Base-by-base conservation (phyloP, 2,888 invertebrate species). In the Mechanitis mazaeus region DNA sequence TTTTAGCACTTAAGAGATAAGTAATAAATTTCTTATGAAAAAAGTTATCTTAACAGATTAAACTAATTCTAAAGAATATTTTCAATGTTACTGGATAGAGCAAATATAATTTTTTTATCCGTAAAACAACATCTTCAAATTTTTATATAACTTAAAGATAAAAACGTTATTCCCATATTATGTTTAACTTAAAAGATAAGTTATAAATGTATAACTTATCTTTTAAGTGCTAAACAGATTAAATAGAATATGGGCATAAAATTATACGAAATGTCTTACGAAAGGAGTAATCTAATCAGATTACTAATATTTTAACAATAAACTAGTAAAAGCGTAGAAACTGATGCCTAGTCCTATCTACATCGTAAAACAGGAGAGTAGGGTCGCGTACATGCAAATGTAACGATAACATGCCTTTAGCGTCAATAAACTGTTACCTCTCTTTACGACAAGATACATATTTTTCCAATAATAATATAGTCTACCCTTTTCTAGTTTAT, bases 391-490 rank as follows among this genome's bases (percentile, higher is more conserved):
- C 81, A 88, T 88, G 87, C 85, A 86, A 88, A 88, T 88, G 80
- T 83, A 78, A 86, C 83, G 87, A 87, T 87, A 88, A 87, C 85
- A 81, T 75, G 81, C 78, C 80, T 86, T 87, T 82, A 87, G 86
- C 82, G 86, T 84, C 87, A 85, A 87, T 89, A 87, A 87, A 89
- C 83, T 84, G 83, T 83, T 86, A 84, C 85, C 81, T 83, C 85
- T 83, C 80, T 87, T 87, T 87, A 87, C 78, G 86, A 83, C 80
- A 85, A 76, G 86, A 87, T 88, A 88, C 87, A 85, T 87, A 85
- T 84, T 86, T 85, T 86, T 83, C 80, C 75, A 69, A 75, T 78
- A 78, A 80, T 73, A 76, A 79, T 75, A 72, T 74, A 72, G 72
- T 64, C 47, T 58, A 45, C 69, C 68, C 71, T 66, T 69, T 70